A percentile compares a stretch with the other conserved stretches of the same genome.
Conservation (phyloP, 2,113 vertebrate genomes). For the Mustela lutreola region DNA sequence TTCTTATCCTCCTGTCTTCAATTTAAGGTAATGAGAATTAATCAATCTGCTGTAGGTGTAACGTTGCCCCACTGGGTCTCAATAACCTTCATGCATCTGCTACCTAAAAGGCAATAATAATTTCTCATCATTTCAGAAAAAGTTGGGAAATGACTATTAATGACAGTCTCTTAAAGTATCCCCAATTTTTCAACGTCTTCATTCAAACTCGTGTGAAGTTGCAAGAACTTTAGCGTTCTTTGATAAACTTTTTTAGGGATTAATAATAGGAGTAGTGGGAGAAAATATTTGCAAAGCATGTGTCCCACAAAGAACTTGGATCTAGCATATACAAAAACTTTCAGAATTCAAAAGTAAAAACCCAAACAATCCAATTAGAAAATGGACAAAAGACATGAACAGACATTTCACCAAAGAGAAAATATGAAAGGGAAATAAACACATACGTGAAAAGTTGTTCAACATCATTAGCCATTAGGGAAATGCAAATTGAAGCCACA, state of each 20-base stretch:
- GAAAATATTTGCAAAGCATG: constrained; percentile 34
- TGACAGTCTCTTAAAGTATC: not conserved
- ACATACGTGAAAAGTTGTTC: not conserved
- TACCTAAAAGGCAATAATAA: constrained; percentile 54
- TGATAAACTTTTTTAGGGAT: not conserved
- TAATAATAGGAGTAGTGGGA: not conserved
- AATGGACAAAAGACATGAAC: not conserved
- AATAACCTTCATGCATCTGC: constrained; percentile 64
- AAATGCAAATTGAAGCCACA: not conserved
- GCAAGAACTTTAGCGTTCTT: constrained; percentile 8
- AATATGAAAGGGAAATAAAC: not conserved
- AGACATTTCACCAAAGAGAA: constrained; percentile 2
- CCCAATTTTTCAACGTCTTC: constrained; percentile 10
- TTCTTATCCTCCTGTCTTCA: constrained; percentile 71
- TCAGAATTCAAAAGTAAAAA: not conserved
- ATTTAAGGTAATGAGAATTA: constrained; percentile 72
- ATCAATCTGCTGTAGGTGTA: constrained; percentile 63
- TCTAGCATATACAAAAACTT: not conserved
- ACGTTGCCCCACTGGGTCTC: constrained; percentile 38
- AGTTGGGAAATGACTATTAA: not conserved
- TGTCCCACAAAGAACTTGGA: not conserved
- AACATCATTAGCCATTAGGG: not conserved
- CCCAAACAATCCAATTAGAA: constrained; percentile 4
- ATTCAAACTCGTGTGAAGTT: constrained; percentile 45
- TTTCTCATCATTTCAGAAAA: constrained; percentile 70